Evolutionary conservation across 2,113 vertebrate genomes (phyloP).

Genomic region (Hystrix cristata): DNA sequence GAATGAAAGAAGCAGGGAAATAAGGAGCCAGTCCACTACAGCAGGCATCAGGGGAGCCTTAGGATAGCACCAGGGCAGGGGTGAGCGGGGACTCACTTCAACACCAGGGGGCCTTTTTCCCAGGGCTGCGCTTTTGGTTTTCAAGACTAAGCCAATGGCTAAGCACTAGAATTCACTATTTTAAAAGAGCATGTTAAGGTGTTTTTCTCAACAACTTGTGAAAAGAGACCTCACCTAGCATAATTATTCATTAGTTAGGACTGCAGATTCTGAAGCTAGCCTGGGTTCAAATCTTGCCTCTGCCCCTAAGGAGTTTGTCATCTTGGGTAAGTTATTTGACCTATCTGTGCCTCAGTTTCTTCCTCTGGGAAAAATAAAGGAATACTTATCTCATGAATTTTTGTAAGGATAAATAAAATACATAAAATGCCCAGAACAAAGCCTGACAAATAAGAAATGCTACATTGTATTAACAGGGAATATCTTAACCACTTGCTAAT

Average conservation of each 20-base stretch:
- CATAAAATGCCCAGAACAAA: not conserved
- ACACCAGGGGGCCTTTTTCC: too few relatives aligned
- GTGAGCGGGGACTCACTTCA: not conserved
- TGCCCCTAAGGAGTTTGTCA: not conserved
- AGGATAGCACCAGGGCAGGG: not conserved
- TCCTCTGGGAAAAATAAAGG: not conserved
- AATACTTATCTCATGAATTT: not conserved
- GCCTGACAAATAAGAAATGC: not conserved
- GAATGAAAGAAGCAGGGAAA: rapidly evolving
- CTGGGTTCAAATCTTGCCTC: not conserved
- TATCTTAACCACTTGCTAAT: not conserved
- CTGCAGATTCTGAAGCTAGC: not conserved
- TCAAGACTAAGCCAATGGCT: not conserved
- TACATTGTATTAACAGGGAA: not conserved
- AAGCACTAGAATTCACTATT: not conserved
- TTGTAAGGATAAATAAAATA: not conserved
- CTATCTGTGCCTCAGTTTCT: not conserved
- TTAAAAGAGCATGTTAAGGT: not conserved
- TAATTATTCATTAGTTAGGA: rapidly evolving
- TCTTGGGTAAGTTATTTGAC: not conserved
- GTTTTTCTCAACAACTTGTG: not conserved
- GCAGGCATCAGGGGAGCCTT: rapidly evolving
- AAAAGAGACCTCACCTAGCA: not conserved
- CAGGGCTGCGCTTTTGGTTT: not conserved
- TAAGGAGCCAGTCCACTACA: rapidly evolving